Base-by-base conservation (phyloP, 2,888 invertebrate species). In the Diaprepes abbreviatus region DNA sequence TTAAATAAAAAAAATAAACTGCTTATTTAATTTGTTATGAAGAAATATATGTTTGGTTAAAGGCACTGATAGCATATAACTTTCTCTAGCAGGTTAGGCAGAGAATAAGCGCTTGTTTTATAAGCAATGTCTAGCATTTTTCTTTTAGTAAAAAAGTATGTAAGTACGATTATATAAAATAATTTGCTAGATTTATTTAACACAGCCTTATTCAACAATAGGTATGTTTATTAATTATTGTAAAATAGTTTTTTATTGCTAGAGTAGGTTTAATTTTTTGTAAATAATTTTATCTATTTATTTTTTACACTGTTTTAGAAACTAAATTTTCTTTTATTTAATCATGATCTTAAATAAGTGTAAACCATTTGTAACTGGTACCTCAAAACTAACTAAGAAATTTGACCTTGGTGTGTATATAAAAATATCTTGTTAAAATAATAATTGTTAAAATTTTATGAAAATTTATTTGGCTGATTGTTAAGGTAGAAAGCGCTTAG, bases 401-500 rank as follows among this genome's bases (percentile, higher is more conserved):
- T 12, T 31, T 21, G 12, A 12, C 12, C 31, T 12, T 58, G 28
- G 28, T 28, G 21, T 38, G 43, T 43, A 43, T 17, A 58, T 58
- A 43, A 58, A 58, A 28, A 28, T 43, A 43, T 58, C 58, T 58
- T 58, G 58, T 58, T 58, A 43, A 58, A 40, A 43, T 58, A 36
- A 40, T 58, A 43, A 43, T 38, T 58, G 43, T 58, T 58, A 58
- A 43, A 48, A 43, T 58, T 58, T 58, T 58, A 58, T 43, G 31
- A 6, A 28, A 58, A 43, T 38, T 21, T 40, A 58, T 58, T 43
- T 43, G 17, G 54, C 28, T 28, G 28, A 10, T 10, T 40, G 5
- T 58, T 58, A 58, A 58, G 58, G 58, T 43, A n/a, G 58, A 58
- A 58, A 19, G 43, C 58, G 58, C 43, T 58, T 14, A 28, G n/a